Base-by-base conservation (phyloP, 2,797 vertebrate genomes). In the Scolopax bukidnonensis region DNA sequence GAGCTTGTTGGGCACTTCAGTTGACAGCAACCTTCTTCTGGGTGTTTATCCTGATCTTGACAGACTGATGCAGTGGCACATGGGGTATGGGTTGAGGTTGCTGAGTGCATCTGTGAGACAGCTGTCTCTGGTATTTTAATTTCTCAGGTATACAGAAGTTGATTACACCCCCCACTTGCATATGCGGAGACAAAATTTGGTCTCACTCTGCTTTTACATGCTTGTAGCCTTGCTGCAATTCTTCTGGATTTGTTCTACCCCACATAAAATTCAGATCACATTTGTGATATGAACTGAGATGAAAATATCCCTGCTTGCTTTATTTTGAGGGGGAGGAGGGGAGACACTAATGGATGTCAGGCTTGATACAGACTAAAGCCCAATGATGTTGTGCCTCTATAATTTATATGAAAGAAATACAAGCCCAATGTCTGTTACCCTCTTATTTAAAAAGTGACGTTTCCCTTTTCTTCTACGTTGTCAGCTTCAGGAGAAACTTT, bases 241-340 rank as follows among this genome's bases (percentile, higher is more conserved):
- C 18, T 86, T 60, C 56, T 84, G 77, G 8, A 28, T 87, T 88
- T 84, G 27, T 79, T 84, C 54, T 91, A 40, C 50, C 5, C 5
- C 57, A 16, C 5, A 2, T 81, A 79, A 92, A 87, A 92, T 79
- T 84, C n/a, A 76, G 69, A 73, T 86, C 11, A 6, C 78, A 69
- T 73, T 67, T 95, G 47, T 74, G 67, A 79, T 78, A 33, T 38
- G 32, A 77, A 47, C 24, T 33, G 51, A 92, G 36, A 51, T 70
- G 32, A 89, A 92, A 84, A 87, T 93, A 64, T 19, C n/a, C n/a
- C 32, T 48, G 40, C n/a, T 67, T 67, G 36, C 27, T 92, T 82
- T 90, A 50, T 70, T 82, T 86, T 84, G 54, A 69, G 68, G 61
- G 18, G 53, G 12, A 47, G 30, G 14, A 68, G 40, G 20, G 24